These are phyloP conservation scores for Pemphredon lugubris DNA, from an alignment of 2,888 invertebrate genomes.

Conservation along the genomic window DNA sequence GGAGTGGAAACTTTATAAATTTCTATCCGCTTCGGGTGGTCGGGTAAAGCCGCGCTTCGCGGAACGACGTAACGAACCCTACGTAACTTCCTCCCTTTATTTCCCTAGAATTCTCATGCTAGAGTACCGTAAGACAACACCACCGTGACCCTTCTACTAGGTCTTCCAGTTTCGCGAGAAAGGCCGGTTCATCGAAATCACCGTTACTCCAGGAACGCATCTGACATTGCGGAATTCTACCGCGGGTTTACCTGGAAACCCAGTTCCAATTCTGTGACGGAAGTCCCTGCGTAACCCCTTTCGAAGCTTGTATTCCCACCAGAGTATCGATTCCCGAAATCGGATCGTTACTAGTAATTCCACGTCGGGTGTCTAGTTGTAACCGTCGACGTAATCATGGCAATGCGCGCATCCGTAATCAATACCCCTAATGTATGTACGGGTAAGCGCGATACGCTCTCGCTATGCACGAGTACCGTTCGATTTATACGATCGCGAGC, in stretches of 20 bases:
- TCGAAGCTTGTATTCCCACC: conserved; percentile 51
- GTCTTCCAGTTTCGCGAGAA: conserved; percentile 44
- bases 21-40: conserved; percentile 11
- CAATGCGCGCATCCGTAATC: not conserved
- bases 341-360: conserved; percentile 61
- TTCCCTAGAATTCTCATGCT: conserved; percentile 34
- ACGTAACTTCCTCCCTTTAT: not conserved
- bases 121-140: conserved; percentile 33
- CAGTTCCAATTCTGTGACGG: conserved; percentile 47
- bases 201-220: conserved; percentile 38
- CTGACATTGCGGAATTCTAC: conserved; percentile 40
- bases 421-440: not conserved
- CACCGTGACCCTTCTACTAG: conserved; percentile 32
- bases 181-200: conserved; percentile 48
- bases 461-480: no score
- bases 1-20: conserved; percentile 3
- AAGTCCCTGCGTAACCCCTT: conserved; percentile 55
- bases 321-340: conserved; percentile 56
- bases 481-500: not conserved
- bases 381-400: not conserved
- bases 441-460: no score
- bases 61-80: conserved; percentile 31
- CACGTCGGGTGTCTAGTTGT: conserved; percentile 1
- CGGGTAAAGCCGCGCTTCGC: conserved; percentile 12
- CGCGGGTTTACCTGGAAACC: conserved; percentile 66